A percentile compares a stretch with the other conserved stretches of the same genome.
These are phyloP conservation scores for Ammodytes dubius DNA, from an alignment of 2,113 vertebrate species.

Conservation along the genomic window DNA sequence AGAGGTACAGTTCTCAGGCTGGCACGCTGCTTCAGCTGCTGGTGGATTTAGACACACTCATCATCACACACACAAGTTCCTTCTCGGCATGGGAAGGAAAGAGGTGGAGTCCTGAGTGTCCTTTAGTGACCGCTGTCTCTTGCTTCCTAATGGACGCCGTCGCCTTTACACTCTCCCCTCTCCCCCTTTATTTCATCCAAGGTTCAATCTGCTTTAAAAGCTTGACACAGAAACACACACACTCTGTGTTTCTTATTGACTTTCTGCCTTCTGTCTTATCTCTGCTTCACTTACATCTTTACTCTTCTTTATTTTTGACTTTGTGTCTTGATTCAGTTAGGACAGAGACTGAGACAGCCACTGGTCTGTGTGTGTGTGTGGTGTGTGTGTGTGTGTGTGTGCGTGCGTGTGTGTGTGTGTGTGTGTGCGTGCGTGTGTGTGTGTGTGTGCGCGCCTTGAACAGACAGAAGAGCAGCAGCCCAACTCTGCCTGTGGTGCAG, in stretches of 20 bases:
- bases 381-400: constrained; percentile 17
- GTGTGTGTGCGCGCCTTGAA: constrained; percentile 4
- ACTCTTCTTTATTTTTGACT: neutral
- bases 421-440: neutral
- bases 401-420: constrained; percentile 17
- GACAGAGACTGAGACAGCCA: constrained; percentile 34
- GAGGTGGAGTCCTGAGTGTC: constrained; percentile 71
- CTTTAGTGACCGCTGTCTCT: constrained; percentile 75
- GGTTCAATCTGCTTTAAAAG: constrained; percentile 56
- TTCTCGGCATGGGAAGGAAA: constrained; percentile 61
- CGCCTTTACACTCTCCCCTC: constrained; percentile 40
- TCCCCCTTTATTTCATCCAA: constrained; percentile 35
- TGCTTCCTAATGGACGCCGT: constrained; percentile 49
- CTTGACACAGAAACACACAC: constrained; percentile 26
- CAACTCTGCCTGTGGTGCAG: constrained; percentile 44
- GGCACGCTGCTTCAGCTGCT: constrained; percentile 64
- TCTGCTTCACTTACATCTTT: constrained; percentile 8
- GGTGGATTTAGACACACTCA: constrained; percentile 66
- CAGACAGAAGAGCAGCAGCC: constrained; percentile 22
- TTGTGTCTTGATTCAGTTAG: constrained; percentile 12
- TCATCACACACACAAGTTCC: constrained; percentile 67
- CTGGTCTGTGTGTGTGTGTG: constrained; percentile 39
- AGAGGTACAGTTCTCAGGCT: constrained; percentile 55
- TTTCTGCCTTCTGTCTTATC: constrained; percentile 7
- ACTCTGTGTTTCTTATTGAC: constrained; percentile 1